Conservation (phyloP, 2,113 vertebrate genomes). For the Epinephelus moara region DNA sequence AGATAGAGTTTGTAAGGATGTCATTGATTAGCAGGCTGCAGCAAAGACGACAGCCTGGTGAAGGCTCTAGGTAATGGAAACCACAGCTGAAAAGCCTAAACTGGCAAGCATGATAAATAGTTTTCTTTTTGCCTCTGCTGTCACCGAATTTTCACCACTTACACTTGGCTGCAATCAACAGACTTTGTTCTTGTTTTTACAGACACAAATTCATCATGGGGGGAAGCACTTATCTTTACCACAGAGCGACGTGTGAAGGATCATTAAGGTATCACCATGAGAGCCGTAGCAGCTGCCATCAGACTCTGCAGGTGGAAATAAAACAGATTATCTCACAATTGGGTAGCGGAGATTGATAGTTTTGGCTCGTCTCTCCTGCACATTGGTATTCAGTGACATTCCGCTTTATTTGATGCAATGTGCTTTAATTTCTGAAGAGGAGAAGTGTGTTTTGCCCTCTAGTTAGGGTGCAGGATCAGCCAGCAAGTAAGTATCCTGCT, state of each 20-base stretch:
- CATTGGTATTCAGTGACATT: conserved; percentile 48
- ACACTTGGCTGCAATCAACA: conserved; percentile 26
- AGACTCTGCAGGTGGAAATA: conserved; percentile 52
- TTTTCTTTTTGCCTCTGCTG: conserved; percentile 29
- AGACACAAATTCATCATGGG: conserved; percentile 9
- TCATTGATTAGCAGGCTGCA: conserved; percentile 39
- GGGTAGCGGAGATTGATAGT: conserved; percentile 30
- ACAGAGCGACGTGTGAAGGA: conserved; percentile 40
- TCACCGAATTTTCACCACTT: conserved; percentile 42
- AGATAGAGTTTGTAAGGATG: conserved; percentile 40
- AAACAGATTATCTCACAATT: conserved; percentile 54
- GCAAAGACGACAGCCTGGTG: conserved; percentile 29
- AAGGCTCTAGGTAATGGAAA: conserved; percentile 12
- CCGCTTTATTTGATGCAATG: conserved; percentile 44
- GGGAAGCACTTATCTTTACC: conserved; percentile 36
- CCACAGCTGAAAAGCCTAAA: conserved; percentile 12
- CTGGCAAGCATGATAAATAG: conserved; percentile 25
- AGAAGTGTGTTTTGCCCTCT: conserved; percentile 42
- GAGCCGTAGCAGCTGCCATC: conserved; percentile 35
- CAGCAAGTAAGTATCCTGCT: conserved; percentile 29
- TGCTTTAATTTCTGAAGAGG: conserved; percentile 46
- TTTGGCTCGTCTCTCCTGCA: conserved; percentile 27
- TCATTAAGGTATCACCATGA: conserved; percentile 59
- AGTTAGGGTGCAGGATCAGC: conserved; percentile 37
- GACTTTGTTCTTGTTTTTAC: conserved; percentile 39